phyloP scores from a whole-genome alignment of 2,113 vertebrate species.

The Coregonus clupeaformis region DNA sequence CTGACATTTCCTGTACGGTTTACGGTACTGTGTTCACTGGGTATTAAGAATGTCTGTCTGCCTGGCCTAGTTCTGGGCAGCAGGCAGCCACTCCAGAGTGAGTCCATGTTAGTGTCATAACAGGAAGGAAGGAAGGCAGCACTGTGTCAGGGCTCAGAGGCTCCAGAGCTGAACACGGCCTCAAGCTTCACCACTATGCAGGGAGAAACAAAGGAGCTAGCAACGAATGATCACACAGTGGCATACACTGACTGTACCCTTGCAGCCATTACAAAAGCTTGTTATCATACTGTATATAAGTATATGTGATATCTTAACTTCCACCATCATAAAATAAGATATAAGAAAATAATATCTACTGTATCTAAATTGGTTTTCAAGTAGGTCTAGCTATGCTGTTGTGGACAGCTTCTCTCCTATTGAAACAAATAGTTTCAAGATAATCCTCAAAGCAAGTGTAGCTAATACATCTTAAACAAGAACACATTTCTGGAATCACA shows the following conservation, averaged over 20 bases:
- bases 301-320: slow-evolving; percentile 8
- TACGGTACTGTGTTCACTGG: slow-evolving; percentile 24
- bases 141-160: not conserved
- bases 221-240: no score
- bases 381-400: slow-evolving; percentile 9
- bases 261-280: not conserved
- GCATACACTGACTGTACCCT: not conserved
- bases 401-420: not conserved
- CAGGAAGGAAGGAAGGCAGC: slow-evolving; percentile 1
- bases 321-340: slow-evolving; percentile 27
- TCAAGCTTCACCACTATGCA: not conserved
- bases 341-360: slow-evolving; percentile 29
- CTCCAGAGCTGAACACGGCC: not conserved
- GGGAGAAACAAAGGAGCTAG: not conserved
- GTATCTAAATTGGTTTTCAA: slow-evolving; percentile 31
- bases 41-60: slow-evolving; percentile 39
- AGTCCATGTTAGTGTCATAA: slow-evolving; percentile 7
- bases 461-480: not conserved
- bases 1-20: not conserved
- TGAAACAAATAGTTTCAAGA: slow-evolving; percentile 1
- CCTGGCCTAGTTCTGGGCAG: not conserved
- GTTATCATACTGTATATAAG: not conserved
- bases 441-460: no score
- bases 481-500: slow-evolving; percentile 20
- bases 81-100: not conserved